Base-by-base conservation (phyloP, 1,140 invertebrate genomes). In the Drosophila lacteicornis region DNA sequence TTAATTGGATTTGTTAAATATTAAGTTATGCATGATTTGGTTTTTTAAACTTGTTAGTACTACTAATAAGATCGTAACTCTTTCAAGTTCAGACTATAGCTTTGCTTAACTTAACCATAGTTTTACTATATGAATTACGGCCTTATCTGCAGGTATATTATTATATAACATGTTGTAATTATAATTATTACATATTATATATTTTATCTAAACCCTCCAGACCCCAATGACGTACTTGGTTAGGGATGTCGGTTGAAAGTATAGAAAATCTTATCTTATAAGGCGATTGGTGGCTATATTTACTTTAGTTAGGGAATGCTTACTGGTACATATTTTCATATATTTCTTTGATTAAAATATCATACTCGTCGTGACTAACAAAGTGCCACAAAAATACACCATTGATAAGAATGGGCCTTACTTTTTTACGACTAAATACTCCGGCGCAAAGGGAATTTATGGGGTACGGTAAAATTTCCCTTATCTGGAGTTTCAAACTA, bases 381-480 rank as follows among this genome's bases (percentile, higher is more conserved):
- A 65, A 49, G 33, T 22, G 9, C 15, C 4, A 36, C 42, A 27
- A 45, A 27, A 45, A 40, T 67, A 47, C 30, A 47, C 9, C n/a
- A 13, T 9, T 22, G 76, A 84, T 83, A 80, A 71, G 66, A 80
- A 57, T 68, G 47, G 47, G 38, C 53, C 51, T 33, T 57, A 50
- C 49, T 43, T 25, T 53, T 27, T 33, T 11, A 43, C 40, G 2
- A n/a, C 62, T 79, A 75, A 68, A 78, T 22, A 58, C 65, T 60
- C 59, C 12, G 15, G 33, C 43, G 6, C 57, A 15, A 30, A 12
- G 15, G 45, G 5, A 75, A 53, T 53, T 55, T 56, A 55, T 13
- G 43, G 11, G 13, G 40, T 43, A 36, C 43, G 11, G n/a, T 30
- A 53, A 43, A 63, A 55, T 13, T 17, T 73, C 11, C n/a, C 19